These are phyloP conservation scores for Cebidichthys violaceus DNA, from an alignment of 2,113 vertebrate genomes.

Conservation along the genomic window DNA sequence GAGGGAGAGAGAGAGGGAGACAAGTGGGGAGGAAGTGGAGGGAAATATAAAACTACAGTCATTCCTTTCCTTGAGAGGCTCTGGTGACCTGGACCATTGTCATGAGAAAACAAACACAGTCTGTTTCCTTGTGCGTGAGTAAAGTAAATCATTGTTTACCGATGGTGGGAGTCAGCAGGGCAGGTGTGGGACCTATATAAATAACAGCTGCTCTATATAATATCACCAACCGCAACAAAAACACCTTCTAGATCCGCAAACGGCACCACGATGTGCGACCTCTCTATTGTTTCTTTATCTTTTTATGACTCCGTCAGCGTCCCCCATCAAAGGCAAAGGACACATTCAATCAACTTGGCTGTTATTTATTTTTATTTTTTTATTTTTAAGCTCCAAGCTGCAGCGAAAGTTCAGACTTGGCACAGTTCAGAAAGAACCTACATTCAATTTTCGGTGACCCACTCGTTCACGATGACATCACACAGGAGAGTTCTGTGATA, in stretches of 20 bases:
- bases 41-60: constrained; percentile 40
- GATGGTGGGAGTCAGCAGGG: constrained; percentile 69
- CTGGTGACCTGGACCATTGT: constrained; percentile 60
- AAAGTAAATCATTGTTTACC: constrained; percentile 81
- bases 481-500: neutral
- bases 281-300: neutral
- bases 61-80: constrained; percentile 52
- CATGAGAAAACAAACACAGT: constrained; percentile 72
- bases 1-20: neutral
- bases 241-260: constrained; percentile 21
- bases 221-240: constrained; percentile 23
- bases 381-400: neutral
- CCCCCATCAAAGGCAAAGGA: neutral
- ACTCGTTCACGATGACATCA: constrained; percentile 3
- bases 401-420: constrained; percentile 5
- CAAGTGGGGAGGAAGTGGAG: constrained; percentile 6
- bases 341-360: neutral
- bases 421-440: constrained; percentile 7
- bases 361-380: neutral
- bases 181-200: constrained; percentile 79
- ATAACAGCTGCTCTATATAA: constrained; percentile 77
- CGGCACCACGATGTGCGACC: neutral
- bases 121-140: constrained; percentile 39
- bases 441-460: constrained; percentile 4
- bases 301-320: neutral